Evolutionary conservation across 2,888 invertebrate genomes (phyloP).

Genomic region (Clostera curtula): DNA sequence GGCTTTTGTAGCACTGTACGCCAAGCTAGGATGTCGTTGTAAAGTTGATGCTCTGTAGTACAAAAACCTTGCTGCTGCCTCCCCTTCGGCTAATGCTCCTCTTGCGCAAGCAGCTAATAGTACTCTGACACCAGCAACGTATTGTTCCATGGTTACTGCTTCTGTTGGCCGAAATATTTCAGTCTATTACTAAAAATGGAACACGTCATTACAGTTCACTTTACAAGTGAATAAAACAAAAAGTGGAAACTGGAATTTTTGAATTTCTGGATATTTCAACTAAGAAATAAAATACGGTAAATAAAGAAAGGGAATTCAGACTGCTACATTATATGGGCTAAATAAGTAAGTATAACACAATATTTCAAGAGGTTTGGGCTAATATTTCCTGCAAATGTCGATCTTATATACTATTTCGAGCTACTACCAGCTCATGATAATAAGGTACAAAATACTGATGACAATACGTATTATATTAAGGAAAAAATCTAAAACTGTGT

Average conservation of each 20-base stretch:
- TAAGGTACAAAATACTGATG: too few relatives aligned
- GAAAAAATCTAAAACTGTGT: constrained; percentile 1
- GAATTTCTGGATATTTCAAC: too few relatives aligned
- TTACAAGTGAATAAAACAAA: too few relatives aligned
- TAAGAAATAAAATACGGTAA: too few relatives aligned
- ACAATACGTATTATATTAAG: background rate
- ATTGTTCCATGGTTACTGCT: constrained; percentile 74
- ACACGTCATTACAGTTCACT: too few relatives aligned
- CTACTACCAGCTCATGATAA: too few relatives aligned
- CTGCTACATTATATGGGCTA: too few relatives aligned
- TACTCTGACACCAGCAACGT: constrained; percentile 77
- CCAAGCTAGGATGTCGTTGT: constrained; percentile 75
- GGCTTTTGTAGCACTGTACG: constrained; percentile 76
- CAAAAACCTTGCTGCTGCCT: constrained; percentile 77
- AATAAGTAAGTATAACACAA: too few relatives aligned
- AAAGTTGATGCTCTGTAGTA: constrained; percentile 80
- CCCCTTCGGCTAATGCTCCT: constrained; percentile 77
- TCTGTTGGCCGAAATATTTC: constrained; percentile 28
- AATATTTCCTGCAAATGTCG: too few relatives aligned
- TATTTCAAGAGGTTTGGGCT: too few relatives aligned
- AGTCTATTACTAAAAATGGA: background rate
- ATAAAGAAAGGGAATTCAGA: too few relatives aligned
- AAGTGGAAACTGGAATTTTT: background rate
- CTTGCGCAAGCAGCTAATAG: constrained; percentile 75
- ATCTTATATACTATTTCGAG: too few relatives aligned